Base-by-base conservation (phyloP, 2,797 vertebrate genomes). In the Gymnoscopelus braueri region DNA sequence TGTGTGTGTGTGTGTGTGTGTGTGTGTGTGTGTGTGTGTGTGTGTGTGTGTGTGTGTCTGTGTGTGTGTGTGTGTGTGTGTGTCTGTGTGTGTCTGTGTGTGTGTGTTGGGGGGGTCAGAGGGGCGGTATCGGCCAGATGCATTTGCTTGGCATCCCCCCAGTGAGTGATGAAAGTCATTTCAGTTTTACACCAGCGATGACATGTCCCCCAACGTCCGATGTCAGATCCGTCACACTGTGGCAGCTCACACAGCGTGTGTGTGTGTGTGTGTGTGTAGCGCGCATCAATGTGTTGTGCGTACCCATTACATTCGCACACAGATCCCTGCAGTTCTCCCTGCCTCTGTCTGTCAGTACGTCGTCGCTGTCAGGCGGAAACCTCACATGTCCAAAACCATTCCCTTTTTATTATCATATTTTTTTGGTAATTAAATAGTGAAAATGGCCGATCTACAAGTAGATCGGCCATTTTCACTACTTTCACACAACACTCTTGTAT, bases 91-190 rank as follows among this genome's bases (percentile, higher is more conserved):
- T 39, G 39, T 2, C 1, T 35, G 3, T 6, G 32, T 35, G 5
- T 32, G 32, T 32, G 32, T 14, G 11, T 12, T 14, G 4, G 51
- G 4, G 54, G 15, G 50, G 11, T 15, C 14, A 8, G 19, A 23
- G 3, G 0, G 39, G 39, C 23, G 9, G 47, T 62, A 50, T 10
- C 52, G 65, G 59, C n/a, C 50, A 26, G 55, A 77, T 52, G n/a
- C 51, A 39, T 70, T 60, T 19, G 29, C 64, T 72, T 19, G 0
- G 19, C 8, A 4, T 78, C 73, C 35, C 55, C 44, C 76, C 70
- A 70, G 29, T 56, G 26, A 71, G 66, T 72, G 71, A 77, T 80
- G 72, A 83, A 80, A 79, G 71, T 88, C 35, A 63, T 74, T 82
- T 76, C 9, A 56, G 49, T 71, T 76, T 68, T 79, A 81, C 63